phyloP scores from a whole-genome alignment of 2,888 invertebrate species.

The Lacanobia wlatinum region DNA sequence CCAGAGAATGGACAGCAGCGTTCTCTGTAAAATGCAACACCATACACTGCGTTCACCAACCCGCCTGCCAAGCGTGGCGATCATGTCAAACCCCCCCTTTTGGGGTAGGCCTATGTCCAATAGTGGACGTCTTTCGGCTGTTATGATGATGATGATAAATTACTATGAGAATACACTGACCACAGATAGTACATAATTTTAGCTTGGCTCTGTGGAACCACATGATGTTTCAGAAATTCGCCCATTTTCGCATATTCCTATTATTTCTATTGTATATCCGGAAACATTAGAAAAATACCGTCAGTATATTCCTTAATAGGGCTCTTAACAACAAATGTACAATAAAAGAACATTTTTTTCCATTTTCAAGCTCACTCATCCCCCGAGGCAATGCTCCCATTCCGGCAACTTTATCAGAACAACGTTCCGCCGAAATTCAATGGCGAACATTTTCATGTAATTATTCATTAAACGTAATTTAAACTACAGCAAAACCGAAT shows the following conservation, averaged over 20 bases:
- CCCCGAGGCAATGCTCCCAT: constrained; percentile 47
- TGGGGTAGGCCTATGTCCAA: too few relatives aligned
- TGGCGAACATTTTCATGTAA: constrained; percentile 38
- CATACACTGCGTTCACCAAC: too few relatives aligned
- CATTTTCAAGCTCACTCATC: constrained; percentile 42
- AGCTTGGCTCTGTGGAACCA: neutral
- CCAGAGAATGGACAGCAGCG: too few relatives aligned
- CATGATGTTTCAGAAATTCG: neutral
- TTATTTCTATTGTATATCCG: constrained; percentile 12
- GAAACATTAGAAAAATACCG: constrained; percentile 15
- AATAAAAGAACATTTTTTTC: constrained; percentile 34
- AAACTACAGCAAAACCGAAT: constrained; percentile 45
- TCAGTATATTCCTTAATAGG: constrained; percentile 19
- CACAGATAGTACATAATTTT: neutral
- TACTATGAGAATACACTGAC: too few relatives aligned
- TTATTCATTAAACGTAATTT: constrained; percentile 58
- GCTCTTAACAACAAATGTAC: constrained; percentile 29
- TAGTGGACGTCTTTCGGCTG: too few relatives aligned
- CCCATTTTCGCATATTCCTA: neutral
- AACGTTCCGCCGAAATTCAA: constrained; percentile 26
- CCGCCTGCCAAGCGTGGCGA: too few relatives aligned
- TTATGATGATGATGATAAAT: too few relatives aligned
- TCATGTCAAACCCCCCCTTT: too few relatives aligned
- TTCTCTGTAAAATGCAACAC: too few relatives aligned
- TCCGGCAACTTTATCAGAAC: constrained; percentile 41